phyloP scores from a whole-genome alignment of 2,888 invertebrate genomes.

The Brachyptera putata region DNA sequence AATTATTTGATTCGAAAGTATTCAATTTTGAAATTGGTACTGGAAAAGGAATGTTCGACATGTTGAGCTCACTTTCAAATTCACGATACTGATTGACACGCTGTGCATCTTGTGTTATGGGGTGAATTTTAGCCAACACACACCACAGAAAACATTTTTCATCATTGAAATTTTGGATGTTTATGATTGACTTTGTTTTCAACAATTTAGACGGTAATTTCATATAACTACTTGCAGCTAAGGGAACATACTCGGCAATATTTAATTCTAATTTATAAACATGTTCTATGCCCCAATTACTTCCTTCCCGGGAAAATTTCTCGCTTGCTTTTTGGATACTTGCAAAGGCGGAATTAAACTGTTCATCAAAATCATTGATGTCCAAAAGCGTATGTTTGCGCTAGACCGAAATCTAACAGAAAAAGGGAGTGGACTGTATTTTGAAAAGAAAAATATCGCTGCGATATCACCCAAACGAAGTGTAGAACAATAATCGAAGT shows the following conservation, averaged over 20 bases:
- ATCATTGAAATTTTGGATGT: background rate
- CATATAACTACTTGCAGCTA: no score
- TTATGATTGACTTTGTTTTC: background rate
- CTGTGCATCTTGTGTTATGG: background rate
- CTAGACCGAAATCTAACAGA: no score
- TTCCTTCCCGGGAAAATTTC: background rate
- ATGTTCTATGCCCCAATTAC: background rate
- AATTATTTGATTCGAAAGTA: background rate
- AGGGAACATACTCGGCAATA: background rate
- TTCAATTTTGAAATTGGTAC: background rate
- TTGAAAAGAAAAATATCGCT: no score
- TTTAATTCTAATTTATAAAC: background rate
- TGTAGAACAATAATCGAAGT: no score
- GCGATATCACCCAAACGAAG: no score
- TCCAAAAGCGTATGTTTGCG: background rate
- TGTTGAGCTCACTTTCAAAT: background rate
- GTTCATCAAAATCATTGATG: background rate
- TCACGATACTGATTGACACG: background rate
- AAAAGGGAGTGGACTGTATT: no score
- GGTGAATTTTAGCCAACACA: background rate
- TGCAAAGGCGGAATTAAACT: background rate
- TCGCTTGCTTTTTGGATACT: background rate
- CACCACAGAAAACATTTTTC: background rate
- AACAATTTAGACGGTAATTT: no score
- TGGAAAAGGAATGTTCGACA: background rate